Evolutionary conservation across 37 sponge, comb jelly and placozoan species (phyloP).

Genomic region (Spongilla lacustris): DNA sequence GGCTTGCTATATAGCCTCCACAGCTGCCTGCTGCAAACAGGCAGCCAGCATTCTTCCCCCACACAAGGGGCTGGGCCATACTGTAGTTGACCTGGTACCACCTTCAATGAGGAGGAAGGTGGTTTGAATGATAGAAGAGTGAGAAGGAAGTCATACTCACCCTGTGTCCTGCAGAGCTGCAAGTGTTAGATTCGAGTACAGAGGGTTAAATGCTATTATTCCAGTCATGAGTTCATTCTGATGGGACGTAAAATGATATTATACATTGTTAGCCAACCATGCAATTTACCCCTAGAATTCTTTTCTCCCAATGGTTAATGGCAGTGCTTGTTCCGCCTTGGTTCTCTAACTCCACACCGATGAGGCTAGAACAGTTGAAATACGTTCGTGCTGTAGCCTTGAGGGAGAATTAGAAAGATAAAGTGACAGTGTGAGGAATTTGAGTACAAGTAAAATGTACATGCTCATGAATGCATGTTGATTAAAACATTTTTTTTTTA

Average conservation of each 20-base stretch:
- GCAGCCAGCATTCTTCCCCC: conserved; percentile 66
- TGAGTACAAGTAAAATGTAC: no score
- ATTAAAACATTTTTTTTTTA: no score
- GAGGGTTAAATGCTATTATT: conserved; percentile 63
- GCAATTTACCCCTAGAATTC: conserved; percentile 55
- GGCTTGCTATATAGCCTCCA: conserved; percentile 21
- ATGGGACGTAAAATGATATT: neutral
- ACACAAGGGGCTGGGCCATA: conserved; percentile 44
- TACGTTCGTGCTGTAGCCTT: conserved; percentile 62
- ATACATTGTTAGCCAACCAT: no score
- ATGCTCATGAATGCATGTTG: no score
- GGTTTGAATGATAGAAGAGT: neutral
- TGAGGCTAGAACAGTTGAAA: conserved; percentile 65
- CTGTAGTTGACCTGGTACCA: conserved; percentile 75
- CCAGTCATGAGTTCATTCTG: conserved; percentile 93
- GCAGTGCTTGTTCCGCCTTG: conserved; percentile 74
- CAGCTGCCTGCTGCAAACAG: conserved; percentile 58
- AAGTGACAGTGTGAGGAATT: neutral
- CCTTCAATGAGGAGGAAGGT: conserved; percentile 8
- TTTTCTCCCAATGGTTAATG: conserved; percentile 83
- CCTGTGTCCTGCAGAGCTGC: conserved; percentile 82
- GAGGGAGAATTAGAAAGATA: neutral
- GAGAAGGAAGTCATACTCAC: conserved; percentile 19
- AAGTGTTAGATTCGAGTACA: conserved; percentile 64
- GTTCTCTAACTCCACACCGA: conserved; percentile 84